phyloP scores from a whole-genome alignment of 1,140 invertebrate genomes.

The Drusus annulatus region DNA sequence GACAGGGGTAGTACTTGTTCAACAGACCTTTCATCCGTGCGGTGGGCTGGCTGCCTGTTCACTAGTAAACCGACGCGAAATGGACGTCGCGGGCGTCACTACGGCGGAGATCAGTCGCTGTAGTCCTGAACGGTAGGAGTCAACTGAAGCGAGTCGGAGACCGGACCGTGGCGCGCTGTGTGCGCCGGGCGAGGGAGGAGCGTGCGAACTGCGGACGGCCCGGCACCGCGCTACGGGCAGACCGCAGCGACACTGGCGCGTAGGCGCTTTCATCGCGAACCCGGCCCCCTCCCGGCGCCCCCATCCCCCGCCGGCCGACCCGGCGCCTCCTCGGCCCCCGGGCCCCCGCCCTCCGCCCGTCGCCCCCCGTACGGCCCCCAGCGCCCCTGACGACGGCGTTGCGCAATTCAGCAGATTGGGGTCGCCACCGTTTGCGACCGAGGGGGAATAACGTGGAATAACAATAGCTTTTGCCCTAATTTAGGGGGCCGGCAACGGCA shows the following conservation, averaged over 20 bases:
- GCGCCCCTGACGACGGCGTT: constrained; percentile 47
- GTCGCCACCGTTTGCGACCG: neutral
- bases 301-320: neutral
- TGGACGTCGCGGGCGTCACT: neutral
- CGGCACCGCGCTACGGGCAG: constrained; percentile 50
- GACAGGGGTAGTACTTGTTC: constrained; percentile 17
- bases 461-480: too few relatives aligned
- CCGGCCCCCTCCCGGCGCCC: constrained; percentile 20
- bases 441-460: neutral
- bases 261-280: constrained; percentile 24
- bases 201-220: constrained; percentile 39
- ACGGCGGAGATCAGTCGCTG: neutral
- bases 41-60: constrained; percentile 12
- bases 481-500: too few relatives aligned
- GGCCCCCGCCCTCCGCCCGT: neutral
- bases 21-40: constrained; percentile 46
- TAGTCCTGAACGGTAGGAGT: neutral
- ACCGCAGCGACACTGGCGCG: constrained; percentile 56
- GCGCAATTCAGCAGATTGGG: constrained; percentile 37
- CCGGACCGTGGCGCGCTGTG: constrained; percentile 5
- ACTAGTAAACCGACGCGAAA: too few relatives aligned
- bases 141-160: neutral
- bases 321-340: constrained; percentile 10
- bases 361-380: constrained; percentile 11
- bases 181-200: constrained; percentile 13